phyloP scores from a whole-genome alignment of 2,888 invertebrate species.

The Cantharis rufa region DNA sequence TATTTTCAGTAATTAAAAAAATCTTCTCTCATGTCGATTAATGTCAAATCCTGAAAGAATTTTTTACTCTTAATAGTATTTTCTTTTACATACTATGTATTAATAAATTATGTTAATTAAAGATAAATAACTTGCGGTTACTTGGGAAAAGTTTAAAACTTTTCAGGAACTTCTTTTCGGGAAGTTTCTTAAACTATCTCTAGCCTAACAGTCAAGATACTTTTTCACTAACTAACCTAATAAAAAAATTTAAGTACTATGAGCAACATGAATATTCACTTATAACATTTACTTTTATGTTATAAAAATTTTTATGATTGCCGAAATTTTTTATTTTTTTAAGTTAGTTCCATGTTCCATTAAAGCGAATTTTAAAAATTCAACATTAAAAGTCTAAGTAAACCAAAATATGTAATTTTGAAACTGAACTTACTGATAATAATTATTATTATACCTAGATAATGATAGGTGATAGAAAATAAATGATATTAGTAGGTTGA shows the following conservation, averaged over 20 bases:
- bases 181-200: neutral
- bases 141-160: neutral
- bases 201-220: neutral
- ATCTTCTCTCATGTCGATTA: neutral
- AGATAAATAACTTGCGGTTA: neutral
- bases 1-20: neutral
- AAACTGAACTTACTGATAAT: too few relatives aligned
- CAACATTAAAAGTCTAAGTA: neutral
- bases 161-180: neutral
- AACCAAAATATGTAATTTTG: neutral
- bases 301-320: neutral
- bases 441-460: too few relatives aligned
- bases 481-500: neutral
- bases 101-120: neutral
- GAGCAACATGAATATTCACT: neutral
- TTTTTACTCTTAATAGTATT: neutral
- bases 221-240: neutral
- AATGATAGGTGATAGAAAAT: neutral
- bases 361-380: neutral
- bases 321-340: neutral
- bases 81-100: neutral
- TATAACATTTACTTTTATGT: neutral
- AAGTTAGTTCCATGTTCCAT: neutral
- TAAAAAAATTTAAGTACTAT: neutral
- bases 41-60: neutral